phyloP scores from a whole-genome alignment of 2,113 vertebrate species.

The Microcebus ravelobensis region DNA sequence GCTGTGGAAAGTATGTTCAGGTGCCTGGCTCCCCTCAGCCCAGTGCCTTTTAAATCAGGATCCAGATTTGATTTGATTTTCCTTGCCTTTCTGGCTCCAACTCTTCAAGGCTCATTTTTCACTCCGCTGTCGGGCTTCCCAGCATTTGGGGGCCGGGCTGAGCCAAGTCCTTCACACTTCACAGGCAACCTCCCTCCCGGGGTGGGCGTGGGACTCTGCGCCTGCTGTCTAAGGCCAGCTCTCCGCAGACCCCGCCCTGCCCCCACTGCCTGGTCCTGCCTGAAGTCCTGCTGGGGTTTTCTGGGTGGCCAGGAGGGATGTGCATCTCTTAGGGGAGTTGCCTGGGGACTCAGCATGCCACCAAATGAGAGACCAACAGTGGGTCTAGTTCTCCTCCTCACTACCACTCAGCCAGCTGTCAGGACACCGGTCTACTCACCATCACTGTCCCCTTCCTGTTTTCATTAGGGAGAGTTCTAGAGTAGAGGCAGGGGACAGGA shows the following conservation, averaged over 20 bases:
- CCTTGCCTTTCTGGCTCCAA: conserved; percentile 62
- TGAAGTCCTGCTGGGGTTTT: background rate
- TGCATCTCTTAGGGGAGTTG: background rate
- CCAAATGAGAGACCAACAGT: background rate
- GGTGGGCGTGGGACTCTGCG: background rate
- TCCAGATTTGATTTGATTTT: conserved; percentile 70
- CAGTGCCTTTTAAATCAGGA: conserved; percentile 62
- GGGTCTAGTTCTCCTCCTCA: background rate
- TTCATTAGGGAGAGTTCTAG: background rate
- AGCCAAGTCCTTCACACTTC: conserved; percentile 58
- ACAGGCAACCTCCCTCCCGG: background rate
- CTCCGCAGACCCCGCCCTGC: background rate
- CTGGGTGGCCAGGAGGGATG: background rate
- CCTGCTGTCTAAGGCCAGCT: background rate
- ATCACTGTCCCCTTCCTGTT: rapidly evolving
- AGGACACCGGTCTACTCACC: background rate
- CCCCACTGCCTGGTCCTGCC: rapidly evolving
- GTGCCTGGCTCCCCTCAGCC: conserved; percentile 65
- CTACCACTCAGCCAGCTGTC: background rate
- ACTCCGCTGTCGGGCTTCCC: conserved; percentile 62
- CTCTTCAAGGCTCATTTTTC: conserved; percentile 68
- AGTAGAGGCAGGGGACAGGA: background rate
- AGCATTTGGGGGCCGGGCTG: background rate
- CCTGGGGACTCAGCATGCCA: background rate
- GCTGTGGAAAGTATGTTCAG: conserved; percentile 77